Conservation (phyloP, 2,888 invertebrate genomes). For the Drosophila multiciliata region DNA sequence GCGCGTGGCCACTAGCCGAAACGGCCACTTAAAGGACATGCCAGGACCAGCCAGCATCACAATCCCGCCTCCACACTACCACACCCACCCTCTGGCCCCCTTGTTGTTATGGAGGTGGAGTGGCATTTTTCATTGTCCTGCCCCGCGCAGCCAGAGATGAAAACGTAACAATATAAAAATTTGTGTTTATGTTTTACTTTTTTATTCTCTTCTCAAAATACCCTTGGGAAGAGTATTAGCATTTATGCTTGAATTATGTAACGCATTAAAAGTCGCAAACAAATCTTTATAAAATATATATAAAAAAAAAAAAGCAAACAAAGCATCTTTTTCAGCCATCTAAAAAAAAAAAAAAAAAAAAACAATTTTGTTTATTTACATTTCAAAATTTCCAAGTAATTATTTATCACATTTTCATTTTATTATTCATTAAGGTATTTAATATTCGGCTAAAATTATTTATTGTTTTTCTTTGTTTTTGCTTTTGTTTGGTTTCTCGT, state of each 20-base stretch:
- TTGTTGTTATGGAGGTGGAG: slow-evolving; percentile 16
- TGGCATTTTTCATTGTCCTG: slow-evolving; percentile 47
- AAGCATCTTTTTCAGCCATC: not conserved
- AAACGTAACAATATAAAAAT: slow-evolving; percentile 72
- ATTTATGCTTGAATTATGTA: not conserved
- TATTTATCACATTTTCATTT: not conserved
- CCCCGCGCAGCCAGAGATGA: slow-evolving; percentile 45
- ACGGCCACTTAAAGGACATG: slow-evolving; percentile 66
- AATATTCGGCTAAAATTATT: slow-evolving; percentile 9
- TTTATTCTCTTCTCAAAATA: slow-evolving; percentile 13
- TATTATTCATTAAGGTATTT: slow-evolving; percentile 2
- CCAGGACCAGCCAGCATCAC: slow-evolving; percentile 28
- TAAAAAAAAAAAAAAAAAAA: too few relatives aligned
- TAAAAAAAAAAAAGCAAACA: not conserved
- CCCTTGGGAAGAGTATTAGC: not conserved
- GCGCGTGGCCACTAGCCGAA: slow-evolving; percentile 68
- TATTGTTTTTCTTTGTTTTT: not conserved
- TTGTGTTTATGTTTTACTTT: slow-evolving; percentile 70
- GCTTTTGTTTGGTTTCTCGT: slow-evolving; percentile 12
- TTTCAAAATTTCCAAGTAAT: not conserved
- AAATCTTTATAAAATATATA: not conserved
- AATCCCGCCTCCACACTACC: not conserved
- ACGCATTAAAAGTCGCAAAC: not conserved
- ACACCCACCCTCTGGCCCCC: not conserved
- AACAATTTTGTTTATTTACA: not conserved